Evolutionary conservation across 2,797 vertebrate species (phyloP).

Genomic region (Myotis findleyi): DNA sequence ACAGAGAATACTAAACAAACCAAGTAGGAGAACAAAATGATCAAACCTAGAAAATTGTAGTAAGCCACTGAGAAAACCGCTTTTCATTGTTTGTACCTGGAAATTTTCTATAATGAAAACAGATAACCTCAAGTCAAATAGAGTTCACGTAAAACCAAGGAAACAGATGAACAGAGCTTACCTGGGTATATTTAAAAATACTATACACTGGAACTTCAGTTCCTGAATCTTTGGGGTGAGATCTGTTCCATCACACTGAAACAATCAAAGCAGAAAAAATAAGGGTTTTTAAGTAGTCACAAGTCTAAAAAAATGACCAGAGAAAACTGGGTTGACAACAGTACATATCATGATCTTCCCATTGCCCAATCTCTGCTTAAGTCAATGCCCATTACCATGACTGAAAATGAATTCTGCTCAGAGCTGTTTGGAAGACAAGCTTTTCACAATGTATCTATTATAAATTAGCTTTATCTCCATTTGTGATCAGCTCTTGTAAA

Average conservation of each 20-base stretch:
- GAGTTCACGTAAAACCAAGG: neutral
- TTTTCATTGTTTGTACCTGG: neutral
- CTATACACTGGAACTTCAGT: slow-evolving; percentile 99
- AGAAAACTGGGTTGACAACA: neutral
- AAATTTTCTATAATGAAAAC: neutral
- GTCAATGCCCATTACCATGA: neutral
- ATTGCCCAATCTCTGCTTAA: neutral
- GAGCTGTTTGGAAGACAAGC: neutral
- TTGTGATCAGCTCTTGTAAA: neutral
- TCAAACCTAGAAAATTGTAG: neutral
- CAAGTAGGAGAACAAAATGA: neutral
- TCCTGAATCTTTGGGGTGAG: slow-evolving; percentile 99
- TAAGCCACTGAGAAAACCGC: neutral
- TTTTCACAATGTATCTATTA: neutral
- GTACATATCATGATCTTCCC: neutral
- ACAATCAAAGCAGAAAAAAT: slow-evolving; percentile 83
- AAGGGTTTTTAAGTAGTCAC: slow-evolving; percentile 76
- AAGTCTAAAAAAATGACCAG: neutral
- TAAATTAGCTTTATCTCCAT: neutral
- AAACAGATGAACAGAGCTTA: slow-evolving; percentile 80
- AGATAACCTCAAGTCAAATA: neutral
- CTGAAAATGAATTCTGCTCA: neutral
- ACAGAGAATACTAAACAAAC: neutral
- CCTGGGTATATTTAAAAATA: slow-evolving; percentile 99
- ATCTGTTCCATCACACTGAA: slow-evolving; percentile 98